phyloP scores from a whole-genome alignment of 2,113 vertebrate genomes.

The Oncorhynchus kisutch region DNA sequence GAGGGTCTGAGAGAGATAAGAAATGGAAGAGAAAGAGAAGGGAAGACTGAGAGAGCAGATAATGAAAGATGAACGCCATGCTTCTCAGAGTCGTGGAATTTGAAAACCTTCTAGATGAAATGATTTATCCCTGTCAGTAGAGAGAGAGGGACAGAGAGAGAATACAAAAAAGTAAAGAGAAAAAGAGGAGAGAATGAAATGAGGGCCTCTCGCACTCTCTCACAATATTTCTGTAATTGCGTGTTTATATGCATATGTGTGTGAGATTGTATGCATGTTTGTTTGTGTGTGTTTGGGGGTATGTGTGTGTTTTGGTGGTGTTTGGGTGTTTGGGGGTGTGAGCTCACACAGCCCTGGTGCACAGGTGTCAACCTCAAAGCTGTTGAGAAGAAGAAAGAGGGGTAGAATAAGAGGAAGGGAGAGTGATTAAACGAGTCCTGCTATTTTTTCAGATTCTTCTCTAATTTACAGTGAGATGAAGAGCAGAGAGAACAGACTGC shows the following conservation, averaged over 20 bases:
- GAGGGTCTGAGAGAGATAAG: constrained; percentile 55
- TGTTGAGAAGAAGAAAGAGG: constrained; percentile 46
- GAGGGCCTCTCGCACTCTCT: constrained; percentile 39
- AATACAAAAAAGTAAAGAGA: neutral
- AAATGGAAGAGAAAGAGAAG: constrained; percentile 37
- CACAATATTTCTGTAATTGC: constrained; percentile 35
- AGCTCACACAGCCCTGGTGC: constrained; percentile 64
- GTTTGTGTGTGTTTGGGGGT: constrained; percentile 16
- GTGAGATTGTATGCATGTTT: constrained; percentile 10
- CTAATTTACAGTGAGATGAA: constrained; percentile 69
- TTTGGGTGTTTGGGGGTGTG: constrained; percentile 28
- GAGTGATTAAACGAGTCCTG: constrained; percentile 64
- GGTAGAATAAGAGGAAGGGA: constrained; percentile 9
- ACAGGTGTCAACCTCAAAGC: constrained; percentile 68
- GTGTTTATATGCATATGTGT: constrained; percentile 21
- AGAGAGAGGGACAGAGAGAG: constrained; percentile 29
- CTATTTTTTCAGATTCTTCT: constrained; percentile 64
- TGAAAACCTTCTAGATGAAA: constrained; percentile 68
- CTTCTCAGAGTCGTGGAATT: constrained; percentile 68
- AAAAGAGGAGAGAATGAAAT: neutral
- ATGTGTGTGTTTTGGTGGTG: constrained; percentile 13
- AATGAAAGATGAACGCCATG: constrained; percentile 73
- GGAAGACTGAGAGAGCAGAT: constrained; percentile 49
- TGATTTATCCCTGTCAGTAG: constrained; percentile 68
- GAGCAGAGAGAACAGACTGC: constrained; percentile 57